Evolutionary conservation across 2,888 invertebrate genomes (phyloP).

Genomic region (Protonemura montana): DNA sequence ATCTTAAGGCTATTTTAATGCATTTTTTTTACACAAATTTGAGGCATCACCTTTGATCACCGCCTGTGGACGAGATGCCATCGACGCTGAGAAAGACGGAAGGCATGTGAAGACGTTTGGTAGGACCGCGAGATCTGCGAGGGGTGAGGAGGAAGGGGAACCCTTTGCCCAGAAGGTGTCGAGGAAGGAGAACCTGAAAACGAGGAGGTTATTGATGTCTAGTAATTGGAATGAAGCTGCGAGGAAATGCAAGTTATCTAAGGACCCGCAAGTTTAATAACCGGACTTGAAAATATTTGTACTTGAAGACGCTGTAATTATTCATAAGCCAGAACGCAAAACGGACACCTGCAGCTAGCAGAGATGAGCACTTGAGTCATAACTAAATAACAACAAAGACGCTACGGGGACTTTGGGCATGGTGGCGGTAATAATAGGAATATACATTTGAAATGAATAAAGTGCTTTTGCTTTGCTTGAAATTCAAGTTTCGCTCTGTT

Average conservation of each 20-base stretch:
- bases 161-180: not conserved
- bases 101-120: not conserved
- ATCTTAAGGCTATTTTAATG: not conserved
- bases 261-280: not conserved
- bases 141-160: not conserved
- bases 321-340: not conserved
- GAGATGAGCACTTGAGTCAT: not conserved
- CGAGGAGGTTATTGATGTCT: constrained; percentile 12
- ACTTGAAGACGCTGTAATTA: not conserved
- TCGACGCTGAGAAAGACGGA: not conserved
- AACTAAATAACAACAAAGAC: not conserved
- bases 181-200: not conserved
- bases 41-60: not conserved
- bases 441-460: not conserved
- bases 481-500: not conserved
- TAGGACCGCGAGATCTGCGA: not conserved
- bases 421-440: not conserved
- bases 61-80: not conserved
- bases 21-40: not conserved
- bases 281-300: not conserved
- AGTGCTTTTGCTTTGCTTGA: not conserved
- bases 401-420: not conserved
- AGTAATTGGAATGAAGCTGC: not conserved
- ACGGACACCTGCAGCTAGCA: not conserved
- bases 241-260: not conserved